These are phyloP conservation scores for Macrobrachium nipponense DNA, from an alignment of 1,140 invertebrate species.

Conservation along the genomic window DNA sequence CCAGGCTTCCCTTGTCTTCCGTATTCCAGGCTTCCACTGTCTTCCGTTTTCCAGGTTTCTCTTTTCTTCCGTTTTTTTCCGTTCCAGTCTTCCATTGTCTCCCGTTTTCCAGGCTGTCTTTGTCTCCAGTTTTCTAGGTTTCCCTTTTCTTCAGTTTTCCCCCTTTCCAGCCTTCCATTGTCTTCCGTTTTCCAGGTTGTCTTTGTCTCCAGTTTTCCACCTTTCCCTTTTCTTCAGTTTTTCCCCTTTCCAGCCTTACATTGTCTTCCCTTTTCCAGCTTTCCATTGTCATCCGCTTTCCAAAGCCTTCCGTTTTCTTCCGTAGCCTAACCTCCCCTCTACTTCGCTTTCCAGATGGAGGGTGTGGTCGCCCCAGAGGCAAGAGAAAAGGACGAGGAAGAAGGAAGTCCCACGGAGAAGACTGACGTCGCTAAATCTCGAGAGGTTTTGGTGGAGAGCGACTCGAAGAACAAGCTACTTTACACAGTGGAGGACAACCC, in stretches of 20 bases:
- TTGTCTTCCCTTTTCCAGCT: not conserved
- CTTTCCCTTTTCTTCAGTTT: too few relatives aligned
- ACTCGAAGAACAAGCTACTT: not conserved
- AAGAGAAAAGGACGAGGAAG: not conserved
- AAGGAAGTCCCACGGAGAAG: not conserved
- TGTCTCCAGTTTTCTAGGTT: not conserved
- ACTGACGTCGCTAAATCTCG: conserved; percentile 8
- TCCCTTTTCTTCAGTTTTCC: too few relatives aligned
- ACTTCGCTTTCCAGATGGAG: conserved; percentile 15
- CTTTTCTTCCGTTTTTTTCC: not conserved
- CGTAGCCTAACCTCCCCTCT: not conserved
- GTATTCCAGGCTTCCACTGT: not conserved
- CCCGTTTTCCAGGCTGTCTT: not conserved
- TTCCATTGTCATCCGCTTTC: not conserved
- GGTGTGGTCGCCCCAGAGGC: not conserved
- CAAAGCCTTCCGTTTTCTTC: not conserved
- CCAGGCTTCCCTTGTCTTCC: not conserved
- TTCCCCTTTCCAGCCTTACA: not conserved
- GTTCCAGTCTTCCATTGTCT: not conserved
- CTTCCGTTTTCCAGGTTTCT: not conserved
- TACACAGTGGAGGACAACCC: conserved; percentile 87
- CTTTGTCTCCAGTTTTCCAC: not conserved
- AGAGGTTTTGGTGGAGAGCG: conserved; percentile 14
- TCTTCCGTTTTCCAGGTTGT: too few relatives aligned
- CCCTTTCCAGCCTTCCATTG: too few relatives aligned